Conservation (phyloP, 2,888 invertebrate species). For the Pollenia griseotomentosa region DNA sequence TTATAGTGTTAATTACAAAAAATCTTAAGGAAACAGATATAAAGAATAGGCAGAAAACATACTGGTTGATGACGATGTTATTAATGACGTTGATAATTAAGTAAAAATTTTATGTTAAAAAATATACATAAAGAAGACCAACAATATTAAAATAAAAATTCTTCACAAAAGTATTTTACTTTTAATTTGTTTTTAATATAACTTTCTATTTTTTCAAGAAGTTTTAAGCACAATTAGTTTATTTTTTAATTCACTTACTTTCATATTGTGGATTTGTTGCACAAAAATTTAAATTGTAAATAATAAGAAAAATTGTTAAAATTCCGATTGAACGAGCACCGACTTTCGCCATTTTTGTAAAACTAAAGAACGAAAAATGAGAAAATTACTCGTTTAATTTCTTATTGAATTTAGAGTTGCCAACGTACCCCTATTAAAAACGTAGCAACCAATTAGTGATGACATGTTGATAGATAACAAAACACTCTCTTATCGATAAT, state of each 20-base stretch:
- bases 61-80: slow-evolving; percentile 46
- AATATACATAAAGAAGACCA: slow-evolving; percentile 2
- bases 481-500: too few species aligned
- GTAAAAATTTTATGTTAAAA: slow-evolving; percentile 39
- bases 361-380: slow-evolving; percentile 71
- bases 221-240: slow-evolving; percentile 34
- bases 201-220: slow-evolving; percentile 18
- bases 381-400: slow-evolving; percentile 47
- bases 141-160: slow-evolving; percentile 12
- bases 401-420: slow-evolving; percentile 29
- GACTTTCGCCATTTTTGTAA: slow-evolving; percentile 79
- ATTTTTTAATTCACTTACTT: slow-evolving; percentile 76
- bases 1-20: slow-evolving; percentile 27
- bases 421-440: not conserved
- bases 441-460: too few species aligned
- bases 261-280: slow-evolving; percentile 75
- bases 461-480: too few species aligned
- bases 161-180: slow-evolving; percentile 18
- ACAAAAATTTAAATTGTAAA: slow-evolving; percentile 75
- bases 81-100: slow-evolving; percentile 58
- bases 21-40: slow-evolving; percentile 1
- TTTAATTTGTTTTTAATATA: not conserved
- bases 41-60: slow-evolving; percentile 15
- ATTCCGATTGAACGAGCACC: slow-evolving; percentile 76
- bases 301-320: slow-evolving; percentile 75